Base-by-base conservation (phyloP, 2,888 invertebrate genomes). In the Thumatha senex region DNA sequence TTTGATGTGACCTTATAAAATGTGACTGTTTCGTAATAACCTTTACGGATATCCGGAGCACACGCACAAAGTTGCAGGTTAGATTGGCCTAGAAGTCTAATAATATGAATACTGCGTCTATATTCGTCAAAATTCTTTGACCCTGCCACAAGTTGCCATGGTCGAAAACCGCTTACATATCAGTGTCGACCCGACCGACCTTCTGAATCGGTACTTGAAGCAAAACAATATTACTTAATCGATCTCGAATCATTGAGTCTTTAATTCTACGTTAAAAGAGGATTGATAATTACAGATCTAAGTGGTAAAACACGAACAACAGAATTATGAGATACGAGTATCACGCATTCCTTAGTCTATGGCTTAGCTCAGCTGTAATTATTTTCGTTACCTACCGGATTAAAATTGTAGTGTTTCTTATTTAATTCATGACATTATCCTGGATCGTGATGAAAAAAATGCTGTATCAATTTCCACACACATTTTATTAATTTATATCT, bases 121-220 rank as follows among this genome's bases (percentile, higher is more conserved):
- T 60, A 65, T 67, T 68, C 67, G 70, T 69, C 72, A 67, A 78
- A 71, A 71, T 71, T 79, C 63, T 59, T 40, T 63, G 67, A 68
- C 83, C 80, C 80, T 80, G 61, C 48, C 41, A 46, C 60, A 65
- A 73, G 71, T 76, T 66, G 78, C 61, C 62, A 56, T 48, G 60
- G 63, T 52, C 56, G 61, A 56, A 48, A 60, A 51, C 61, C 63
- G 74, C 69, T 76, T 77, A 78, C 77, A 66, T 65, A 67, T 59
- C 63, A 63, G 49, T 58, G 55, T 50, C 5, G 18, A 55, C 33
- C 53, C 5, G 18, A 55, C 33, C 53, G 67, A 67, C 74, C 70
- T 72, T 70, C 67, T 61, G 39, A 56, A 63, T 63, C 58, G 49
- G 62, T 62, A 64, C 55, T 54, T 59, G 52, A 53, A 34, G 54